phyloP scores from a whole-genome alignment of 2,888 invertebrate genomes.

The Tipula unca region DNA sequence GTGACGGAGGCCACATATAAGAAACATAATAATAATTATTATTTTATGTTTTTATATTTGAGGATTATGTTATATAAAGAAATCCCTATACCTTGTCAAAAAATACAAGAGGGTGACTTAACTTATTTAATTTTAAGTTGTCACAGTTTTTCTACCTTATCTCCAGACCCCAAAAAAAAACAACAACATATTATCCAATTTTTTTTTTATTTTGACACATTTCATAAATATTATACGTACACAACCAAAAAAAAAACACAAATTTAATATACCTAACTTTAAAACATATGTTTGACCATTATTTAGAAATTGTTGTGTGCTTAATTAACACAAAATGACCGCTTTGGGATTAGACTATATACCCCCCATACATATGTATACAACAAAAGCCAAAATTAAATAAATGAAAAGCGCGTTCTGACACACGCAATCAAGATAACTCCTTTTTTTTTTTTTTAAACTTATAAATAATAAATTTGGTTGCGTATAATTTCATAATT shows the following conservation, averaged over 20 bases:
- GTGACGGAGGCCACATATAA: background rate
- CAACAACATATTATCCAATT: background rate
- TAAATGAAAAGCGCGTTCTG: background rate
- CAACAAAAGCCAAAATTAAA: background rate
- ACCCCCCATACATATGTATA: background rate
- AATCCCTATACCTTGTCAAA: background rate
- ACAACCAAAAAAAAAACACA: background rate
- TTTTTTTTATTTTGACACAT: background rate
- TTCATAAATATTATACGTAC: background rate
- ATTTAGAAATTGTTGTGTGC: background rate
- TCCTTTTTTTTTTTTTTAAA: background rate
- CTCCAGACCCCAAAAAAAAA: background rate
- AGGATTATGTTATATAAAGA: background rate
- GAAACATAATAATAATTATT: background rate
- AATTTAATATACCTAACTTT: background rate
- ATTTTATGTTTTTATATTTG: background rate
- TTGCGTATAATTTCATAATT: slow-evolving; percentile 8
- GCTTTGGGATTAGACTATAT: background rate
- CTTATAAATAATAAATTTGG: background rate
- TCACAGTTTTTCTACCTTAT: background rate
- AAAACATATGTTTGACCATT: background rate
- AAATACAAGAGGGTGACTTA: background rate
- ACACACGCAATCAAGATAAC: background rate
- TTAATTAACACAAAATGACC: background rate
- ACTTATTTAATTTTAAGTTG: background rate